phyloP scores from a whole-genome alignment of 92 coral and sea anemone species.

The Palythoa grandiflora region DNA sequence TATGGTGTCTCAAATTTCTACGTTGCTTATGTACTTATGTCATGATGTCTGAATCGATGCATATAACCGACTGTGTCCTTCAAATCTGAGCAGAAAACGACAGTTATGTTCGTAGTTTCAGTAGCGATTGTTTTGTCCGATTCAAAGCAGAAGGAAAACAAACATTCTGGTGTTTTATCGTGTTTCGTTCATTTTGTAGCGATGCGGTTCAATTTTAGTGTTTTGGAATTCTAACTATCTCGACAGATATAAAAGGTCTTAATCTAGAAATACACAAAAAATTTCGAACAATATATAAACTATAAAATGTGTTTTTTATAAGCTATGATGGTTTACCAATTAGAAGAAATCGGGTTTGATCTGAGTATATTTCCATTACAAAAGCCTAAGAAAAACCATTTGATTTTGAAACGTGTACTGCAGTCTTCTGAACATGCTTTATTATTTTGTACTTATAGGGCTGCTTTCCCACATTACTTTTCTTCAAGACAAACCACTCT shows the following conservation, averaged over 20 bases:
- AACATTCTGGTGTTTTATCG: not conserved
- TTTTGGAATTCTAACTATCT: not conserved
- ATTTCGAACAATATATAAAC: not conserved
- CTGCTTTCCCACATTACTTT: constrained; percentile 46
- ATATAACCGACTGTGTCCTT: not conserved
- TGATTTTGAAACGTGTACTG: constrained; percentile 11
- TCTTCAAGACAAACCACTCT: not conserved
- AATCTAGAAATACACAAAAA: not conserved
- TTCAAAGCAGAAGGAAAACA: not conserved
- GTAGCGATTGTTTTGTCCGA: not conserved
- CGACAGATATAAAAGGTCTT: not conserved
- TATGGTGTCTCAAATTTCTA: not conserved
- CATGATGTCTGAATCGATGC: not conserved
- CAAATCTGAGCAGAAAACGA: not conserved
- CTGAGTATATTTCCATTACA: not conserved
- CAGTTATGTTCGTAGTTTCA: not conserved
- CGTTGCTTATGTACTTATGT: not conserved
- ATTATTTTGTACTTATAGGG: constrained; percentile 32
- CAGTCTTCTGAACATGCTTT: constrained; percentile 17
- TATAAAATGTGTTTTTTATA: too few relatives aligned
- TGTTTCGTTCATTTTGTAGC: not conserved
- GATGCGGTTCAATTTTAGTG: not conserved
- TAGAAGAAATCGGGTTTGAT: too few relatives aligned
- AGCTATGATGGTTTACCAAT: too few relatives aligned
- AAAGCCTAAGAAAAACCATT: constrained; percentile 2